Conservation (phyloP, 2,888 invertebrate species). For the Drosophila nr. medialis region DNA sequence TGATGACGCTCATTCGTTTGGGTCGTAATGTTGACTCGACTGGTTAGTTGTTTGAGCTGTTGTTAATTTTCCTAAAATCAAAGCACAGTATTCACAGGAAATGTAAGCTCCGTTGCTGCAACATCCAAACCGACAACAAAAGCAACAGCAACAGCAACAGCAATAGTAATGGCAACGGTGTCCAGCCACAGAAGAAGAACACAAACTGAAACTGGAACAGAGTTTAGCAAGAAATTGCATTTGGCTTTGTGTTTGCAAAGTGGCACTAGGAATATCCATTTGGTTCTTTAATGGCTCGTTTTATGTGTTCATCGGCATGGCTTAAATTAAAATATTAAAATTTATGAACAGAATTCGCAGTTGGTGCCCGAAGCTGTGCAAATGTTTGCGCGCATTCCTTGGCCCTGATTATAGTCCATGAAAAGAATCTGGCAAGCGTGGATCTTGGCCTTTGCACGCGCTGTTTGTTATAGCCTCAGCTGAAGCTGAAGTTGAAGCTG, state of each 20-base stretch:
- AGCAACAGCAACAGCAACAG: neutral
- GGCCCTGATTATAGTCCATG: constrained; percentile 65
- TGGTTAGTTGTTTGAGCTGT: constrained; percentile 75
- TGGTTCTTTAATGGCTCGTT: constrained; percentile 64
- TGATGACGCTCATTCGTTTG: constrained; percentile 78
- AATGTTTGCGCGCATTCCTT: constrained; percentile 56
- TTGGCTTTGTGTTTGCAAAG: constrained; percentile 51
- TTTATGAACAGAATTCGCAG: constrained; percentile 63
- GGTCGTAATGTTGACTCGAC: constrained; percentile 77
- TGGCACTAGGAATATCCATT: constrained; percentile 37
- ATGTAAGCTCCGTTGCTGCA: constrained; percentile 72
- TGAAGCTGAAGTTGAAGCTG: constrained; percentile 4
- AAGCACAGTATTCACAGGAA: constrained; percentile 80
- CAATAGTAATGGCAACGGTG: constrained; percentile 10
- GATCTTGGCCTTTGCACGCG: constrained; percentile 60
- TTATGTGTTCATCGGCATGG: constrained; percentile 72
- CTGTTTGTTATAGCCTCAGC: constrained; percentile 5
- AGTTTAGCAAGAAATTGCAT: constrained; percentile 54
- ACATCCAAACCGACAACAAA: constrained; percentile 30
- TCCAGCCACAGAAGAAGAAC: constrained; percentile 31
- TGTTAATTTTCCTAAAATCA: constrained; percentile 80
- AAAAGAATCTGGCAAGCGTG: constrained; percentile 74
- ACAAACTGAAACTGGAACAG: constrained; percentile 47
- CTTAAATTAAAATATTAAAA: constrained; percentile 79
- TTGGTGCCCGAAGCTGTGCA: constrained; percentile 27